Conservation (phyloP, 2,797 vertebrate genomes). For the Pterois miles region DNA sequence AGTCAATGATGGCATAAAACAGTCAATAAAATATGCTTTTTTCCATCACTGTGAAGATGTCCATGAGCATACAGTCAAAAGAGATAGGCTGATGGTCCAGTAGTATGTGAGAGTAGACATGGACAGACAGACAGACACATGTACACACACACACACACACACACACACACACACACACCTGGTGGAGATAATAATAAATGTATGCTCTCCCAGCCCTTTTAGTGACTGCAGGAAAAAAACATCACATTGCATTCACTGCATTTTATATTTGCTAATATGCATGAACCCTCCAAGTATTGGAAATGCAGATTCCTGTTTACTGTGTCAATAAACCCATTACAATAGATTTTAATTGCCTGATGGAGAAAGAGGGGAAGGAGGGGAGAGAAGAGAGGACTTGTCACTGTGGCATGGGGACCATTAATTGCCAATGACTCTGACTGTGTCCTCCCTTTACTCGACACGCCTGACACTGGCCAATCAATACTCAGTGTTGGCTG, state of each 20-base stretch:
- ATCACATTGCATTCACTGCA: constrained; percentile 47
- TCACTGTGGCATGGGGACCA: constrained; percentile 44
- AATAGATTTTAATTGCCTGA: constrained; percentile 69
- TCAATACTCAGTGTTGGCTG: constrained; percentile 69
- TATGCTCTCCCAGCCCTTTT: constrained; percentile 7
- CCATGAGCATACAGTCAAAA: not conserved
- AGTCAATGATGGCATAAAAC: not conserved
- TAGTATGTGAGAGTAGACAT: not conserved
- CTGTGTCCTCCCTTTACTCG: constrained; percentile 61
- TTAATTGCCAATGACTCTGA: constrained; percentile 72
- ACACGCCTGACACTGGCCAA: constrained; percentile 56
- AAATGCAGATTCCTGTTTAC: constrained; percentile 70
- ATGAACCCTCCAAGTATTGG: constrained; percentile 32
- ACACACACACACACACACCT: not conserved
- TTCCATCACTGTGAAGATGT: not conserved
- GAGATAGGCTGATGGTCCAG: not conserved
- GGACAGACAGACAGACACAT: not conserved
- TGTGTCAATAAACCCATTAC: constrained; percentile 67
- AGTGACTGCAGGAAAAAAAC: constrained; percentile 8
- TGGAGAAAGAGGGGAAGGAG: constrained; percentile 21
- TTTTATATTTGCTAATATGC: constrained; percentile 57
- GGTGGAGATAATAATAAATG: constrained; percentile 6
- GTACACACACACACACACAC: not conserved
- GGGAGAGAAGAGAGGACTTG: constrained; percentile 22
- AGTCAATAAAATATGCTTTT: not conserved